Evolutionary conservation across 1,140 invertebrate species (phyloP).

Genomic region (Calycopis cecrops): DNA sequence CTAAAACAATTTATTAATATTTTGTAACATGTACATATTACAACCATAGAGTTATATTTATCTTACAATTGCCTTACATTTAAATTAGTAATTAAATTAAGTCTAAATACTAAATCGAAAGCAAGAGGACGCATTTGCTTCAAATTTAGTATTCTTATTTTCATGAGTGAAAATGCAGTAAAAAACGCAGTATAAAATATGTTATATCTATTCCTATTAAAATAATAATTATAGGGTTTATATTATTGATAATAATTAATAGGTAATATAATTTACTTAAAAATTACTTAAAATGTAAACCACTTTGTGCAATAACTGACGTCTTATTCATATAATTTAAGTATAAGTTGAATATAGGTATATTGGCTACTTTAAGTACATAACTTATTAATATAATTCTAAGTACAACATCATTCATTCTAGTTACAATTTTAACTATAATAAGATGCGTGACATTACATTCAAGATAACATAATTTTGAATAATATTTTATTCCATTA

Average conservation of each 20-base stretch:
- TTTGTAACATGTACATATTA: conserved; percentile 43
- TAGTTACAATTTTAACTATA: conserved; percentile 37
- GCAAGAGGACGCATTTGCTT: conserved; percentile 67
- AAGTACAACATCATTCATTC: conserved; percentile 25
- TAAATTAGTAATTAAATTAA: too few relatives aligned
- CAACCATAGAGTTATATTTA: conserved; percentile 8
- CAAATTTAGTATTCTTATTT: conserved; percentile 37
- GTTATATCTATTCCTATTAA: conserved; percentile 11
- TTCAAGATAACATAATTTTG: too few relatives aligned
- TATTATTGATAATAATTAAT: conserved; percentile 7
- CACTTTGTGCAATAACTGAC: conserved; percentile 48
- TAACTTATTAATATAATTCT: conserved; percentile 23
- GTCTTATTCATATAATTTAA: conserved; percentile 14
- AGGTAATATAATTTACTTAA: conserved; percentile 17
- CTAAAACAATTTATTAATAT: conserved; percentile 11
- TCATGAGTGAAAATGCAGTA: conserved; percentile 59
- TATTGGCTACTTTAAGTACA: conserved; percentile 1
- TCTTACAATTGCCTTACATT: background rate
- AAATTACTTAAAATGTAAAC: conserved; percentile 17
- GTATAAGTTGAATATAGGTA: conserved; percentile 5
- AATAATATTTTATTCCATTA: too few relatives aligned
- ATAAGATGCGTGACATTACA: conserved; percentile 27
- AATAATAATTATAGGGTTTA: conserved; percentile 16
- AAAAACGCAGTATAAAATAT: conserved; percentile 29
- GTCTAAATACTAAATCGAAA: conserved; percentile 39